Evolutionary conservation across 1,140 invertebrate species (phyloP), one percentile per base, ranked within the genome.

Genomic region (Drosophila seguyi): DNA sequence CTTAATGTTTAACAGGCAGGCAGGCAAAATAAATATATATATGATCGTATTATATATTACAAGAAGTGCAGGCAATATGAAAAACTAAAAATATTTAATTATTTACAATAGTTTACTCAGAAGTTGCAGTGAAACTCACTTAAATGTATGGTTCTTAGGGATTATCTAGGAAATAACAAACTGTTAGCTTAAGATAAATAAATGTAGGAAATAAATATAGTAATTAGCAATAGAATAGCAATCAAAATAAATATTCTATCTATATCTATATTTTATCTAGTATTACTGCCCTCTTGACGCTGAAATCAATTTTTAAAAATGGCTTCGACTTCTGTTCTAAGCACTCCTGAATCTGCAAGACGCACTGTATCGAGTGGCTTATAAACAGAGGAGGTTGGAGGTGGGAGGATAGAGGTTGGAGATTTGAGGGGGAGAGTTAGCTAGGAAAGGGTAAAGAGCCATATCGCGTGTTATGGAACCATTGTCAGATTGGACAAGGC

Each of bases 391-490:
- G 20, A 48, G 25, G 8, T 48, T 8, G 14, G 13, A 25, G 6
- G 44, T 36, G 3, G 4, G 0, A 13, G 1, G 34, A 13, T 0
- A 0, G 11, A 13, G 42, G n/a, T 22, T 45, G 25, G 18, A 14
- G 13, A 16, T 10, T 10, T 16, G 13, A 8, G 14, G 36, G 25
- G 22, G 27, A 31, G n/a, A 50, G 13, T 16, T 18, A 27, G 38
- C 16, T 48, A 39, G 52, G 41, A 74, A 52, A 41, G 41, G 65
- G 47, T 47, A 38, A 62, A 61, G 67, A 67, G 71, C 56, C 84
- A 59, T 45, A 80, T 87, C 84, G 83, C 83, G 83, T 87, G 83
- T 14, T 27, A 53, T 36, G 55, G 52, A 61, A 61, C 63, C 75
- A 88, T 86, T 79, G 79, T 38, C 55, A 39, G 58, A 44, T 62